Evolutionary conservation across 2,888 invertebrate genomes (phyloP), one percentile per base, ranked within the genome.

Genomic region (Cheilosia impressa): DNA sequence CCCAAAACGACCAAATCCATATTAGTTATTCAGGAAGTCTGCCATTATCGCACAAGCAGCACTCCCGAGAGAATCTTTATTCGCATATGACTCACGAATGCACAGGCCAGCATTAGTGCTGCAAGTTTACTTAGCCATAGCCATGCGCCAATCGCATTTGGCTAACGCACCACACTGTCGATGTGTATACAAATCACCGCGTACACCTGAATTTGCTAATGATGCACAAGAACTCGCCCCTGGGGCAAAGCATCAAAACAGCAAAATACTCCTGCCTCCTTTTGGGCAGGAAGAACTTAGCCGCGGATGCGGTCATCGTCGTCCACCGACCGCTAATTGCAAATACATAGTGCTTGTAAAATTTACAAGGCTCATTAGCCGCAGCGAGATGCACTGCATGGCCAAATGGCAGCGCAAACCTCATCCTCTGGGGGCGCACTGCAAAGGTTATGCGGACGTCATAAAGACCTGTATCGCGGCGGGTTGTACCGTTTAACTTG

Each of bases 351-450:
- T 63, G 72, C 77, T 82, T 73, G 87, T 87, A 73, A 87, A 87
- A 77, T 87, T 87, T 82, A 82, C 87, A 87, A 87, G 77, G 34
- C 87, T 87, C 87, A 87, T 87, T 87, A 82, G 87, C 73, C 65
- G 60, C 27, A 41, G 45, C 72, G 45, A 77, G 81, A 68, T 81
- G 81, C 85, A 81, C 84, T 63, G 47, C 41, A 55, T 50, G 17
- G 66, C 17, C 6, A 22, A 13, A 47, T 15, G 57, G 68, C 38
- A 69, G 65, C 72, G 57, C 85, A 81, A 81, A 85, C 85, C 81
- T 81, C 84, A 71, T 76, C 75, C 45, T 38, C 66, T 47, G 41
- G 27, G 45, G 31, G 31, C 31, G 31, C 31, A 31, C 31, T 9
- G 31, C 34, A 84, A 75, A 85, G 85, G 85, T 85, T 85, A 81